Base-by-base conservation (phyloP, 2,888 invertebrate genomes). In the Abrostola triplasia region DNA sequence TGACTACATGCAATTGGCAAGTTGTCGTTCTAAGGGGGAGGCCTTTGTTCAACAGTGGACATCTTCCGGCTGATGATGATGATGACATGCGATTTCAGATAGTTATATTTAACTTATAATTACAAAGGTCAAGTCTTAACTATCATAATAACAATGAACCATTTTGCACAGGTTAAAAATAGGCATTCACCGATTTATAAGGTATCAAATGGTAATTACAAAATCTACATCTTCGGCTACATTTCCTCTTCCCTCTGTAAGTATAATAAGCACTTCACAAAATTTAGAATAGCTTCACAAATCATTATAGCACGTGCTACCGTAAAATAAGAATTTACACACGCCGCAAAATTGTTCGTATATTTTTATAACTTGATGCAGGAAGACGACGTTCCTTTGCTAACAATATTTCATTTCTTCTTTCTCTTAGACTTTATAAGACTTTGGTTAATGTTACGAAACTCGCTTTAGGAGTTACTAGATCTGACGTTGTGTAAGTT, bases 301-400 rank as follows among this genome's bases (percentile, higher is more conserved):
- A 62, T 63, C 68, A 59, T 53, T 49, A 8, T n/a, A 50, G 36
- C 53, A 63, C 57, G 73, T 67, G 59, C 8, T 13, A 47, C 57
- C 73, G 48, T 71, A 71, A 73, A 70, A 59, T 59, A 71, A 48
- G 48, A 64, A 64, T 64, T 60, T 73, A 60, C 55, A 58, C 44
- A 58, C 63, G 55, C 41, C 58, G 54, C 44, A 58, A 60, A 73
- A 73, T 73, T 60, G 73, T 59, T 55, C 36, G 24, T 7, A 24
- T 49, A 44, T 64, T 68, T 73, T 72, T 68, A 72, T 61, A 68
- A 73, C 71, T 72, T 73, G 44, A 64, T 60, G 57, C 59, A 67
- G 63, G 58, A 51, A 73, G 11, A 36, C 47, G 51, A 41, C 41
- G 58, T 63, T 44, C 8, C 13, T 47, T 9, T 47, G 13, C 9